A percentile compares a stretch with the other conserved stretches of the same genome.
These are phyloP conservation scores for Rhinatrema bivittatum DNA, from an alignment of 2,797 vertebrate genomes.

Conservation along the genomic window DNA sequence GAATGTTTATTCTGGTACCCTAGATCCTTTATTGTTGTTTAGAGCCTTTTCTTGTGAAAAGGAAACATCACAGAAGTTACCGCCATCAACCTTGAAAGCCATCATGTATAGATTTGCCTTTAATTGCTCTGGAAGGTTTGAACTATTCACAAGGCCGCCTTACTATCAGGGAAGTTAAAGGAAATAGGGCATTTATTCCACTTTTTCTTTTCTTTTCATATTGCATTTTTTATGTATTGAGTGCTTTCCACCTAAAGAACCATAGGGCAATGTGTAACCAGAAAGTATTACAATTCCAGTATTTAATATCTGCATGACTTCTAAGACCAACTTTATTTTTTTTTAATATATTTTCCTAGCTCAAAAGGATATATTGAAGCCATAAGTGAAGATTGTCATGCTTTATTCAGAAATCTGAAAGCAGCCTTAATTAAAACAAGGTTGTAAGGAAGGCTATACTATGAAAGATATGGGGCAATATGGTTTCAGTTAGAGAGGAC, in stretches of 20 bases:
- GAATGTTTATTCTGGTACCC: no score
- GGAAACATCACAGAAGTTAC: no score
- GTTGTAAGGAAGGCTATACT: slow-evolving; percentile 51
- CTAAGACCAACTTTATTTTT: slow-evolving; percentile 51
- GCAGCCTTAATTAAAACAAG: slow-evolving; percentile 67
- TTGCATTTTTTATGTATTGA: slow-evolving; percentile 37
- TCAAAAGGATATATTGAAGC: slow-evolving; percentile 64
- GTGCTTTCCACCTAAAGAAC: slow-evolving; percentile 39
- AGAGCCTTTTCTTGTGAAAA: no score
- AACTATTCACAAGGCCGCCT: slow-evolving; percentile 49
- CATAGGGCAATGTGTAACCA: slow-evolving; percentile 27
- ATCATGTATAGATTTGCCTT: slow-evolving; percentile 49
- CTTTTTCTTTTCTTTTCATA: slow-evolving; percentile 15
- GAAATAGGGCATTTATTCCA: slow-evolving; percentile 23
- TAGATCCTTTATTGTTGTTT: no score
- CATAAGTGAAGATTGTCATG: slow-evolving; percentile 69
- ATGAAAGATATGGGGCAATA: slow-evolving; percentile 64
- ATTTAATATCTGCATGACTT: slow-evolving; percentile 50
- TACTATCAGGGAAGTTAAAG: slow-evolving; percentile 40
- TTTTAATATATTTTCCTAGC: slow-evolving; percentile 58
- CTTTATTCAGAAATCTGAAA: slow-evolving; percentile 61
- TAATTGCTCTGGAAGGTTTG: slow-evolving; percentile 34
- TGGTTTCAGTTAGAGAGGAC: slow-evolving; percentile 58
- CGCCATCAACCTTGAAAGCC: no score
- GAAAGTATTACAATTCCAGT: slow-evolving; percentile 34